Conservation (phyloP, 2,888 invertebrate genomes). For the Mellilla xanthometata region DNA sequence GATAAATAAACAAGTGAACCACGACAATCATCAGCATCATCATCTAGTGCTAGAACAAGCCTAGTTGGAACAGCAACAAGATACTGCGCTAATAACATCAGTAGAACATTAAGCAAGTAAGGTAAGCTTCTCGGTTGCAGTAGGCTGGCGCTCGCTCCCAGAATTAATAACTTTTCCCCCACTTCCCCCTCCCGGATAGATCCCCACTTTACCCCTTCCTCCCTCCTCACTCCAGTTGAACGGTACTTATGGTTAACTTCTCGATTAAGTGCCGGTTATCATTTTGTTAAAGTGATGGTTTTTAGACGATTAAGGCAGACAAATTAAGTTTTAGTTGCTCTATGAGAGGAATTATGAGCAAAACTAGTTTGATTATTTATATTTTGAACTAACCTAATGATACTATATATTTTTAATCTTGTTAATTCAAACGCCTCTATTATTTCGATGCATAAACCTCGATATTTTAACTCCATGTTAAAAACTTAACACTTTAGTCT, state of each 20-base stretch:
- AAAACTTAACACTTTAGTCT: no score
- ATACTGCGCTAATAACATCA: slow-evolving; percentile 59
- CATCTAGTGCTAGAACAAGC: no score
- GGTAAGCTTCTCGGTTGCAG: slow-evolving; percentile 76
- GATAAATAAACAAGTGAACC: no score
- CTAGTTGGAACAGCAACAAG: slow-evolving; percentile 1
- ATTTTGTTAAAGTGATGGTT: slow-evolving; percentile 18
- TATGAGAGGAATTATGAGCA: no score
- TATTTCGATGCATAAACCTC: no score
- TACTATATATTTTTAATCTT: no score
- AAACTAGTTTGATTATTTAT: no score
- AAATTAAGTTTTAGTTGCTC: no score
- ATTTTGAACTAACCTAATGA: no score
- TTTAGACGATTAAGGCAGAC: not conserved
- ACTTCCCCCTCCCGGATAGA: slow-evolving; percentile 36
- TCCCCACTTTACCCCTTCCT: slow-evolving; percentile 36
- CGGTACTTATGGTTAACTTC: slow-evolving; percentile 49
- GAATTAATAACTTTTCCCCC: slow-evolving; percentile 80
- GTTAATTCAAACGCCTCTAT: no score
- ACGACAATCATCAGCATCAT: no score
- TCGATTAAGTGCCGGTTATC: slow-evolving; percentile 39
- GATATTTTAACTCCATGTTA: no score
- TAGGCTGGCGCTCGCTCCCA: slow-evolving; percentile 79
- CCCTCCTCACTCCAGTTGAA: slow-evolving; percentile 40
- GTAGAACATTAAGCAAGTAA: slow-evolving; percentile 73